Evolutionary conservation across 2,888 invertebrate species (phyloP).

Genomic region (Oxyscelio sp.): DNA sequence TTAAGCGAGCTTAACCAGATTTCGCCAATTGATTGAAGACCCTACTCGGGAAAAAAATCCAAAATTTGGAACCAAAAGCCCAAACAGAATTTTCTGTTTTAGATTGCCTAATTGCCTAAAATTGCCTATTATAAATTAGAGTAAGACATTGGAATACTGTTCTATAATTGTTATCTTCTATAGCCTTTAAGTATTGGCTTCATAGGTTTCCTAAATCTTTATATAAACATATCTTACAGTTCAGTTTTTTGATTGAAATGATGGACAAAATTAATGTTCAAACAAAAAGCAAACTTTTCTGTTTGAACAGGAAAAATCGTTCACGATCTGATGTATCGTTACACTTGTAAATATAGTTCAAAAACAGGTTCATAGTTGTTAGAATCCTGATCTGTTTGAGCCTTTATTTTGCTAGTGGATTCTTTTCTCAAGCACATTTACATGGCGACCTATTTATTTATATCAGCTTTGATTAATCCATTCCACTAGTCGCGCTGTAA

Average conservation of each 20-base stretch:
- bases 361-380: neutral
- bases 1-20: conserved; percentile 27
- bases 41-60: conserved; percentile 34
- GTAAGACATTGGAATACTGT: neutral
- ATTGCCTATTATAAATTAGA: neutral
- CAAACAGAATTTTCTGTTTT: neutral
- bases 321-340: too few relatives aligned
- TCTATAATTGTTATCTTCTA: neutral
- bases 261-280: too few relatives aligned
- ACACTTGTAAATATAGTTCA: too few relatives aligned
- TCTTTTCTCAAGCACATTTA: conserved; percentile 2
- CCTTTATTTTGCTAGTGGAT: neutral
- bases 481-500: neutral
- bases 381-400: neutral
- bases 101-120: too few relatives aligned
- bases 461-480: neutral
- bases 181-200: too few relatives aligned
- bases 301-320: too few relatives aligned
- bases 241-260: too few relatives aligned
- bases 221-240: too few relatives aligned
- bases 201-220: too few relatives aligned
- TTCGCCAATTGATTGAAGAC: conserved; percentile 40
- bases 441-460: neutral
- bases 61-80: neutral
- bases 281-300: too few relatives aligned